Conservation (phyloP, 2,888 invertebrate genomes). For the Desoria tigrina region DNA sequence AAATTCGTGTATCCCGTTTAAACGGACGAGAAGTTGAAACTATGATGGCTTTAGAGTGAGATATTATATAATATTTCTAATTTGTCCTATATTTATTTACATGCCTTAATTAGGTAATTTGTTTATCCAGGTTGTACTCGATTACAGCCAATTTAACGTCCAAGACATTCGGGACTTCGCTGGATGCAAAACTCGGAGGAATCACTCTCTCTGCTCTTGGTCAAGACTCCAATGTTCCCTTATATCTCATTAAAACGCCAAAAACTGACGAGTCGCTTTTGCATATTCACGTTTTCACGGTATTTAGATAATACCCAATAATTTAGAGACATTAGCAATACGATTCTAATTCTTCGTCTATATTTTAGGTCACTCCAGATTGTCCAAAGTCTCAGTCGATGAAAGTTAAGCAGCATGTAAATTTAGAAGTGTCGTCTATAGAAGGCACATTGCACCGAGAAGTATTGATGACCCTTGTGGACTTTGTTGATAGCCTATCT, state of each 20-base stretch:
- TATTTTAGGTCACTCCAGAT: constrained; percentile 74
- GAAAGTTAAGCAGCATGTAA: constrained; percentile 74
- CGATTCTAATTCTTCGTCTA: too few species aligned
- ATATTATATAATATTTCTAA: too few species aligned
- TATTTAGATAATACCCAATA: too few species aligned
- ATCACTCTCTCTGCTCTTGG: constrained; percentile 45
- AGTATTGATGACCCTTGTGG: constrained; percentile 71
- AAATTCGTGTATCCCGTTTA: constrained; percentile 34
- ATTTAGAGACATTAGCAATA: too few species aligned
- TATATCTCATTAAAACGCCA: constrained; percentile 48
- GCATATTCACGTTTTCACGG: constrained; percentile 48
- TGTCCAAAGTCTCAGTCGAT: constrained; percentile 71
- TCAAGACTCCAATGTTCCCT: constrained; percentile 37
- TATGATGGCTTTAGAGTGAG: constrained; percentile 9
- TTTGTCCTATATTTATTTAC: too few species aligned
- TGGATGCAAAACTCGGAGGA: constrained; percentile 48
- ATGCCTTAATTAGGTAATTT: too few species aligned
- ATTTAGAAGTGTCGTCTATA: constrained; percentile 77
- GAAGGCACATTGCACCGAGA: constrained; percentile 81
- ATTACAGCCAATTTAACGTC: constrained; percentile 15
- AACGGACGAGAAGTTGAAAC: not conserved
- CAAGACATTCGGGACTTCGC: constrained; percentile 48
- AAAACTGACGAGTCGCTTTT: constrained; percentile 46
- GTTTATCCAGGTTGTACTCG: too few species aligned
- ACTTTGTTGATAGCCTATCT: constrained; percentile 57